Evolutionary conservation across 2,888 invertebrate genomes (phyloP).

Genomic region (Serrognathus titanus): DNA sequence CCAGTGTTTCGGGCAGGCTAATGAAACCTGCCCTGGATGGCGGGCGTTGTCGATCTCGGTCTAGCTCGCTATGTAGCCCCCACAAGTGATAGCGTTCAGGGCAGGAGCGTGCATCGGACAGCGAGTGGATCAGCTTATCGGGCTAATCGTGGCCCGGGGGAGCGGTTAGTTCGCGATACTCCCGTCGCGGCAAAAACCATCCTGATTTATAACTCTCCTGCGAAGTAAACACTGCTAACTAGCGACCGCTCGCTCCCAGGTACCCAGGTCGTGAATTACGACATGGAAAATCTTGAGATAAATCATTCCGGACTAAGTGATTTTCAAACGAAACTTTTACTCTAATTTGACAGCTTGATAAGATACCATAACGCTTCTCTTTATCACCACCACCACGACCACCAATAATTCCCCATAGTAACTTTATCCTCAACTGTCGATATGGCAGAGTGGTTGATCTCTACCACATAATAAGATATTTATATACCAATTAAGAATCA

Average conservation of each 20-base stretch:
- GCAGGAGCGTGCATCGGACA: constrained; percentile 1
- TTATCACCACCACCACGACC: too few relatives aligned
- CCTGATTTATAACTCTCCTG: constrained; percentile 15
- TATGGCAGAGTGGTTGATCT: too few relatives aligned
- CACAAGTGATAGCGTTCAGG: background rate
- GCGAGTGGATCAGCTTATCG: constrained; percentile 13
- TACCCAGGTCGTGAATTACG: background rate
- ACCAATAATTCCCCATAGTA: too few relatives aligned
- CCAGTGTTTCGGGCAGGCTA: constrained; percentile 23
- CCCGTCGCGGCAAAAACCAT: constrained; percentile 8
- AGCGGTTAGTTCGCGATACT: constrained; percentile 10
- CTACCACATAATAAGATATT: too few relatives aligned
- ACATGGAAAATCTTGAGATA: background rate
- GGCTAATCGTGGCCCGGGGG: constrained; percentile 14
- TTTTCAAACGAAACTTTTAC: too few relatives aligned
- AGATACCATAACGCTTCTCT: too few relatives aligned
- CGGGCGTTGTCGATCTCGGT: constrained; percentile 3
- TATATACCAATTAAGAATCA: too few relatives aligned
- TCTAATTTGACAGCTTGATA: too few relatives aligned
- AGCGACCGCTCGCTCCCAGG: background rate
- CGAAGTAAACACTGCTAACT: constrained; percentile 12
- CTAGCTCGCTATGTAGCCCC: background rate
- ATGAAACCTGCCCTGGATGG: constrained; percentile 11
- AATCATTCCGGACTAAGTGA: background rate
- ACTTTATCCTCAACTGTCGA: too few relatives aligned